A percentile compares a stretch with the other conserved stretches of the same genome.
phyloP scores from a whole-genome alignment of 2,113 vertebrate species.

The Trichechus manatus region DNA sequence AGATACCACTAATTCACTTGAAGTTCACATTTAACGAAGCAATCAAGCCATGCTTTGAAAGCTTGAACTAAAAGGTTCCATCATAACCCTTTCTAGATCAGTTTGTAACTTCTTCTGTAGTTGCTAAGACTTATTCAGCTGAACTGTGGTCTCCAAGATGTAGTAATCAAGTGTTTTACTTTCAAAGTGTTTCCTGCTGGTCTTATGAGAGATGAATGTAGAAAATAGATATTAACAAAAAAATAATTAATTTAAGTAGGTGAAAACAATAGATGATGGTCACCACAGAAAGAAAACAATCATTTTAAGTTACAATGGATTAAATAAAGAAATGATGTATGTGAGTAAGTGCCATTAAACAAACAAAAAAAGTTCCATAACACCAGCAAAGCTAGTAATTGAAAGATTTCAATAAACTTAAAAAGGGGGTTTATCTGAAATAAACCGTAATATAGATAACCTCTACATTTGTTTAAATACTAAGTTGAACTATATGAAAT shows the following conservation, averaged over 20 bases:
- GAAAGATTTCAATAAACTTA: slow-evolving; percentile 8
- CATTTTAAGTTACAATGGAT: neutral
- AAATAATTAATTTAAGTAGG: slow-evolving; percentile 2
- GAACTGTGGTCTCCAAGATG: neutral
- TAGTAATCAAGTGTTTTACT: slow-evolving; percentile 27
- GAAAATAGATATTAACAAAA: slow-evolving; percentile 58
- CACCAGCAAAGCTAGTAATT: neutral
- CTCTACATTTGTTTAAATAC: neutral
- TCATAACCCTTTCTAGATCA: neutral
- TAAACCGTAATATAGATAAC: neutral
- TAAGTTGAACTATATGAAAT: neutral
- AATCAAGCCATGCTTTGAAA: neutral
- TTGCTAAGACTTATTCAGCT: neutral
- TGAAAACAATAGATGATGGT: slow-evolving; percentile 6
- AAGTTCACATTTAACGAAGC: slow-evolving; percentile 36
- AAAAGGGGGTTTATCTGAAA: neutral
- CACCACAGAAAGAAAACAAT: neutral
- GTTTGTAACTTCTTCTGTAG: neutral
- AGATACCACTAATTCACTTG: neutral
- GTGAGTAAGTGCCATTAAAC: neutral
- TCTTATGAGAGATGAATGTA: neutral
- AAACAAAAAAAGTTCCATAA: neutral
- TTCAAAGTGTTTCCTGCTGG: neutral
- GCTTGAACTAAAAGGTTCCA: neutral
- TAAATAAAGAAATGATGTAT: neutral